Evolutionary conservation across 1,140 invertebrate species (phyloP).

Genomic region (Drosophila dunni): DNA sequence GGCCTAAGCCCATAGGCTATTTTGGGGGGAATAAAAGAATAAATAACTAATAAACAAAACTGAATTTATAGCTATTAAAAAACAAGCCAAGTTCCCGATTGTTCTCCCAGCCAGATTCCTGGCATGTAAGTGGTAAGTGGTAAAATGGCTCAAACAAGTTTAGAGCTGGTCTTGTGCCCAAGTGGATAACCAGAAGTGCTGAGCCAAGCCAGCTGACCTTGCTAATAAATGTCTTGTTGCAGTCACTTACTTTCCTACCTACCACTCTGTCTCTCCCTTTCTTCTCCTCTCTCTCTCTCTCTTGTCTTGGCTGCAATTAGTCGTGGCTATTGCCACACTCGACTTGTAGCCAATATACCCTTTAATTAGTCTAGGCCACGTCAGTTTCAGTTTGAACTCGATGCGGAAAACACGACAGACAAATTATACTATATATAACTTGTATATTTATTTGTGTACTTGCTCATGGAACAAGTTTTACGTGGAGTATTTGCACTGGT

Average conservation of each 20-base stretch:
- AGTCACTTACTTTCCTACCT: constrained; percentile 30
- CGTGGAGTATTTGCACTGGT: neutral
- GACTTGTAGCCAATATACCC: constrained; percentile 20
- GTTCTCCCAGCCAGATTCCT: neutral
- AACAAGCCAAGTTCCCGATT: neutral
- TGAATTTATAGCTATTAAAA: too few species aligned
- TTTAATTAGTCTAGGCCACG: constrained; percentile 30
- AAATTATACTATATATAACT: neutral
- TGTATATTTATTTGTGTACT: too few species aligned
- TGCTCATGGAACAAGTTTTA: too few species aligned
- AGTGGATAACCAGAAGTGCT: constrained; percentile 37
- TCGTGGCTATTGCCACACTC: constrained; percentile 8
- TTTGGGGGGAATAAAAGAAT: constrained; percentile 23
- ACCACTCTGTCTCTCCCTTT: too few species aligned
- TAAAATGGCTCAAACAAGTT: constrained; percentile 41
- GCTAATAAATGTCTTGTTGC: constrained; percentile 26
- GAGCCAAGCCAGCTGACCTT: constrained; percentile 40
- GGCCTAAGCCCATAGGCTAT: neutral
- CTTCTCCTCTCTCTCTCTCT: too few species aligned
- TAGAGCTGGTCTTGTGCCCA: constrained; percentile 21
- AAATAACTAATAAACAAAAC: neutral
- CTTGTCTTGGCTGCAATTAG: constrained; percentile 10
- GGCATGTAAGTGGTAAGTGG: neutral
- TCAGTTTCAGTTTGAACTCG: constrained; percentile 19
- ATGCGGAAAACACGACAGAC: constrained; percentile 37